phyloP scores from a whole-genome alignment of 2,113 vertebrate genomes.

The Chaetops frenatus region DNA sequence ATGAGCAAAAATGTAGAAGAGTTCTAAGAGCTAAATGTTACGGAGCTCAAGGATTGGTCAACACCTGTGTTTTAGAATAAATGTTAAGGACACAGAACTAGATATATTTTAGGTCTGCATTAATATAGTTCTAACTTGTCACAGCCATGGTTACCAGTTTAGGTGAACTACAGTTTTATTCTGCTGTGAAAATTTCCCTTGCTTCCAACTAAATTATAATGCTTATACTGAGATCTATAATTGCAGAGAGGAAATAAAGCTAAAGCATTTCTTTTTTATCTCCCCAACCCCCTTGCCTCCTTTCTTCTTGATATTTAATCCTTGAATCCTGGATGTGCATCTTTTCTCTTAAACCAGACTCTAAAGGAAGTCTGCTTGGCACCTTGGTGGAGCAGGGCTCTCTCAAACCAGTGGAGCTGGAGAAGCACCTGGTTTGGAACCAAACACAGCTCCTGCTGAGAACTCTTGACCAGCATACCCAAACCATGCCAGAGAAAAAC shows the following conservation, averaged over 20 bases:
- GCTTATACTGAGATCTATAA: not conserved
- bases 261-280: not conserved
- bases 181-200: not conserved
- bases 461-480: slow-evolving; percentile 74
- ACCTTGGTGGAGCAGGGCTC: slow-evolving; percentile 81
- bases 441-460: slow-evolving; percentile 83
- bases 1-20: not conserved
- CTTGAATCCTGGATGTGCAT: not conserved
- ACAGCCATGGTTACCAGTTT: not conserved
- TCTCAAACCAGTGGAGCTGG: slow-evolving; percentile 79
- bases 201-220: not conserved
- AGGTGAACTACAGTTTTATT: not conserved
- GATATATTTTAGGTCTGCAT: not conserved
- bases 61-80: not conserved
- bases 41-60: not conserved
- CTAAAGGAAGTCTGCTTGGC: slow-evolving; percentile 69
- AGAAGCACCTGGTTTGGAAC: slow-evolving; percentile 78
- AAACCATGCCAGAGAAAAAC: not conserved
- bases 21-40: not conserved
- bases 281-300: fast-evolving
- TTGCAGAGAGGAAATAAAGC: not conserved
- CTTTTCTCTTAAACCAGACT: slow-evolving; percentile 55
- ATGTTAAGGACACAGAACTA: not conserved
- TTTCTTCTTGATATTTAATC: not conserved
- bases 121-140: not conserved